Base-by-base conservation (phyloP, 30 jellyfish, hydroid and myxozoan genomes). In the Mastigias papua region DNA sequence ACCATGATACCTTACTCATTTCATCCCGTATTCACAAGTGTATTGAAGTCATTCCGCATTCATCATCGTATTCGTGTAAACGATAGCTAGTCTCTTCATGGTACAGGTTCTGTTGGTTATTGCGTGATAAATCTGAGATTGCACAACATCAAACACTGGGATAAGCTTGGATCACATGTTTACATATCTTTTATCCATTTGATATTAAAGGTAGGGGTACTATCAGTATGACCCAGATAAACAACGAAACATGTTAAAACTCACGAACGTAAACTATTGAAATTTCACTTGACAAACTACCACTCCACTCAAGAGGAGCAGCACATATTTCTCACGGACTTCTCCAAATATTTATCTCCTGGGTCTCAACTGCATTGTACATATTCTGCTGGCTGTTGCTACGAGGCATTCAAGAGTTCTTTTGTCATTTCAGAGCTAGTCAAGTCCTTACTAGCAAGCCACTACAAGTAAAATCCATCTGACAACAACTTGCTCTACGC, bases 301-400 rank as follows among this genome's bases (percentile, higher is more conserved):
- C 54, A 4, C 54, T 42, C 7, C 54, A 42, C 54, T 8, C 54
- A 42, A 15, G 13, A 8, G 13, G 7, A 15, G 13, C 54, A 4
- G 54, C 13, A 42, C 13, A 42, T 15, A n/a, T 63, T 17, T 63
- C 46, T 63, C 26, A 27, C 2, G 74, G 74, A 63, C 2, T 11
- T 37, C n/a, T 21, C 35, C 68, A 72, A 72, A 72, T 51, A 72
- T 72, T 72, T 72, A 34, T 37, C 34, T 25, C 11, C 33, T 13
- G 64, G 5, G 83, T 72, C 66, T 34, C 42, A 46, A 46, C 34
- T 9, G 34, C 34, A 21, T 22, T 13, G 68, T 34, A 72, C 34
- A 34, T 72, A 42, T 37, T 1, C 61, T 72, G 83, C 35, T 72
- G 34, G 49, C 83, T 72, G 83, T 72, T 72, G 83, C 83, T 72